Conservation (phyloP, 2,113 vertebrate genomes). For the Aldabrachelys gigantea region DNA sequence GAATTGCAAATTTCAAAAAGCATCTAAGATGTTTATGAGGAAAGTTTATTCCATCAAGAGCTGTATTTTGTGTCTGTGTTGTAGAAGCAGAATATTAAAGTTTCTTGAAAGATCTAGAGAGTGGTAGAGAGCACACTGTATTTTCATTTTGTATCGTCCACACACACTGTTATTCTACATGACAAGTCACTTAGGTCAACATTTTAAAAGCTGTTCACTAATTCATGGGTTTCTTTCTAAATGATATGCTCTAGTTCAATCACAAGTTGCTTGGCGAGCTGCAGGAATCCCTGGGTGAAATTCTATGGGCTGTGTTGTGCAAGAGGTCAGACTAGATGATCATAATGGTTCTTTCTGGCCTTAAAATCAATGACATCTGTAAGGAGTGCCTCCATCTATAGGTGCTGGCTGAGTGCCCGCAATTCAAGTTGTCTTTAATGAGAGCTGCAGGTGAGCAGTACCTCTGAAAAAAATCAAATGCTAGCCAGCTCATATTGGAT, state of each 20-base stretch:
- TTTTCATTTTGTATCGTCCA: not conserved
- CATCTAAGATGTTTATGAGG: not conserved
- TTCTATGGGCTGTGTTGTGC: fast-evolving
- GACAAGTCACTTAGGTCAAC: not conserved
- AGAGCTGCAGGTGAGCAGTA: not conserved
- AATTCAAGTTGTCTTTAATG: not conserved
- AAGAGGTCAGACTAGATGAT: not conserved
- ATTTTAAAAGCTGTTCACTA: not conserved
- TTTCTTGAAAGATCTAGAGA: not conserved
- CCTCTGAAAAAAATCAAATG: not conserved
- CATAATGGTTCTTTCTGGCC: not conserved
- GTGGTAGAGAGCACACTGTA: not conserved
- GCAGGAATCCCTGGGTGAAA: not conserved
- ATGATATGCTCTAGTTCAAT: not conserved
- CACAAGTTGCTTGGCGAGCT: not conserved
- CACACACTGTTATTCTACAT: not conserved
- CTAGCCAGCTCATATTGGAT: not conserved
- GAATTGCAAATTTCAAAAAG: not conserved
- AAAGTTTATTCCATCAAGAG: not conserved
- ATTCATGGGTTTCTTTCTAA: not conserved
- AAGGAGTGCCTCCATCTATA: not conserved
- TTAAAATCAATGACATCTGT: not conserved
- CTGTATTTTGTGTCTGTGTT: fast-evolving
- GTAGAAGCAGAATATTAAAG: not conserved
- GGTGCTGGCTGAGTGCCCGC: not conserved